phyloP scores from a whole-genome alignment of 2,888 invertebrate genomes.

The Lasioglossum vierecki region DNA sequence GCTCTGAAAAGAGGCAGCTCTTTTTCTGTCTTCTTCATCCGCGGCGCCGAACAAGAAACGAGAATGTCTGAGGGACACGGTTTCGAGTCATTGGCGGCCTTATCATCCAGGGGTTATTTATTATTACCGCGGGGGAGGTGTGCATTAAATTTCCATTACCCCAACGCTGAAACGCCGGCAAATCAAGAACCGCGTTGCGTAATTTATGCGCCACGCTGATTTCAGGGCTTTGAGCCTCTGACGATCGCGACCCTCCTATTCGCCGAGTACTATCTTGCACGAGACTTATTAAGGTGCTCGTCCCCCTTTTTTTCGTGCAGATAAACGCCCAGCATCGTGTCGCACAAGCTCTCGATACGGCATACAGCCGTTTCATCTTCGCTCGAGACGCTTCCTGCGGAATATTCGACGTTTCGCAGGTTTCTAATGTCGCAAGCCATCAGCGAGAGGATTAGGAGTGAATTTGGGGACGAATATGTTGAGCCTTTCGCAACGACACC shows the following conservation, averaged over 20 bases:
- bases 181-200: slow-evolving; percentile 52
- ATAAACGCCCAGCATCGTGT: slow-evolving; percentile 4
- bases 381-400: not conserved
- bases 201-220: slow-evolving; percentile 59
- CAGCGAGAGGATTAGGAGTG: slow-evolving; percentile 3
- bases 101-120: slow-evolving; percentile 67
- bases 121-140: slow-evolving; percentile 58
- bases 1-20: slow-evolving; percentile 9
- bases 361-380: not conserved
- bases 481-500: not conserved
- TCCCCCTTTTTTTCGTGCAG: not conserved
- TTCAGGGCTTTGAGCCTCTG: not conserved
- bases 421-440: slow-evolving; percentile 17
- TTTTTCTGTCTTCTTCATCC: slow-evolving; percentile 54
- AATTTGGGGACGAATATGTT: not conserved
- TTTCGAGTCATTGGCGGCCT: slow-evolving; percentile 56
- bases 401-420: not conserved
- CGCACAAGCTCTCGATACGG: not conserved
- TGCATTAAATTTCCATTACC: slow-evolving; percentile 74
- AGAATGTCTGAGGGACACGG: not conserved
- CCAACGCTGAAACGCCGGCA: slow-evolving; percentile 54
- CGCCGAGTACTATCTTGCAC: not conserved
- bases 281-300: not conserved
- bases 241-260: not conserved
- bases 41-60: slow-evolving; percentile 2